Percentiles rank a stretch among this genome's conserved stretches.
Evolutionary conservation across 1,140 invertebrate species (phyloP).

Genomic region (Drosophila serrata): DNA sequence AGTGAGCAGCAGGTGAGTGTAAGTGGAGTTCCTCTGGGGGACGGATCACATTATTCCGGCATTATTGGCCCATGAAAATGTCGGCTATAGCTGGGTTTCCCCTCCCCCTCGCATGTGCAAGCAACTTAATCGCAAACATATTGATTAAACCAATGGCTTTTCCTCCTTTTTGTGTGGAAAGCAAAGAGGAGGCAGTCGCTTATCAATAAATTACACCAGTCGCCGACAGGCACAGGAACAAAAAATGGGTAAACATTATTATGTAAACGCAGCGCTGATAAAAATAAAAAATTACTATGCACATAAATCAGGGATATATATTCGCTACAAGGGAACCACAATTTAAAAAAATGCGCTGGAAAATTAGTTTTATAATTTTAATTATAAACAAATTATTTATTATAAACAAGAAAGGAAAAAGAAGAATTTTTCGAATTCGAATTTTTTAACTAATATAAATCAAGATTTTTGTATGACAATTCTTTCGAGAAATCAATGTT

Average conservation of each 20-base stretch:
- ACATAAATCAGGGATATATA: constrained; percentile 58
- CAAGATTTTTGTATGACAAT: too few species aligned
- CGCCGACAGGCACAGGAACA: constrained; percentile 14
- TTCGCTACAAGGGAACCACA: not conserved
- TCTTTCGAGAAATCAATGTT: too few species aligned
- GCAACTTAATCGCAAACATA: constrained; percentile 72
- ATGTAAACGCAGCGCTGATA: constrained; percentile 71
- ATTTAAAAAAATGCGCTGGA: not conserved
- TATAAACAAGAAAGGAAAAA: too few species aligned
- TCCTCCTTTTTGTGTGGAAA: not conserved
- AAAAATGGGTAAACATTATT: constrained; percentile 60
- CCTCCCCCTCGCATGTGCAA: constrained; percentile 31
- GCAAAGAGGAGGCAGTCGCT: constrained; percentile 27
- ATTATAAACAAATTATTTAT: too few species aligned
- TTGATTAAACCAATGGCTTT: constrained; percentile 48
- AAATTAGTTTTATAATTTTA: too few species aligned
- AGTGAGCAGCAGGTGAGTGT: constrained; percentile 9
- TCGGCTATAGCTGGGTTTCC: constrained; percentile 25
- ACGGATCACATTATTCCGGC: constrained; percentile 58
- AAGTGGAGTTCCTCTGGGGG: not conserved
- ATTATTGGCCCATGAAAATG: constrained; percentile 77
- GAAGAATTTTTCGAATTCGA: too few species aligned
- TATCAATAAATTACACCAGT: constrained; percentile 76
- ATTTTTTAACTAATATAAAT: too few species aligned
- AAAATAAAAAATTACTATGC: constrained; percentile 58